Conservation (phyloP, 1,140 invertebrate species). For the Trinorchestia longiramus region DNA sequence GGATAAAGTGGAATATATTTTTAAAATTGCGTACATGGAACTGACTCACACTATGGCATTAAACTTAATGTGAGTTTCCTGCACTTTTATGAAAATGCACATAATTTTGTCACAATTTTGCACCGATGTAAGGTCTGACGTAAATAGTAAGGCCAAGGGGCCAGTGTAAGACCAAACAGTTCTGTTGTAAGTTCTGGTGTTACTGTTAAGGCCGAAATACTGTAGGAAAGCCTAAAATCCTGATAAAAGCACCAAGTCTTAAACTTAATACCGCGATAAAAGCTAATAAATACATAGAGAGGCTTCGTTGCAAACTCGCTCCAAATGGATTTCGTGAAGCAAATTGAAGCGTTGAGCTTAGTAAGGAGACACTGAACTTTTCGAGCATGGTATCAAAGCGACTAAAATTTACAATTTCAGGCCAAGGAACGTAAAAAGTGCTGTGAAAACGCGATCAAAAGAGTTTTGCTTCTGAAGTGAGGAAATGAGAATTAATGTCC, state of each 20-base stretch:
- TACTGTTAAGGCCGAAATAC: neutral
- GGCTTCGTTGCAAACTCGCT: neutral
- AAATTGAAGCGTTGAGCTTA: neutral
- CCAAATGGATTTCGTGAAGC: neutral
- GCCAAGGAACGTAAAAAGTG: neutral
- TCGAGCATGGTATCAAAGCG: neutral
- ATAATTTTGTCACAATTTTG: too few species aligned
- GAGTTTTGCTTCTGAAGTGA: neutral
- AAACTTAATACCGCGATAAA: neutral
- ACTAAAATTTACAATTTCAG: neutral
- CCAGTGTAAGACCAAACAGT: neutral
- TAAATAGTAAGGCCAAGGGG: too few species aligned
- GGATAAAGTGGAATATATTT: neutral
- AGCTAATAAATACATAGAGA: neutral
- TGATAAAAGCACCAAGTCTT: neutral
- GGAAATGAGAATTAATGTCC: neutral
- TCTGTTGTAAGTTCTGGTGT: neutral
- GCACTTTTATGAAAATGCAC: too few species aligned
- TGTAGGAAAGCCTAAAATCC: neutral
- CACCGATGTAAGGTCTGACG: too few species aligned
- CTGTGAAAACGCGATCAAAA: neutral
- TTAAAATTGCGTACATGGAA: neutral
- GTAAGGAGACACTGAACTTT: neutral
- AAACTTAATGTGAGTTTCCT: too few species aligned
- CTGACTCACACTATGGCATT: too few species aligned